Base-by-base conservation (phyloP, 1,140 invertebrate genomes). In the Zophobas morio region DNA sequence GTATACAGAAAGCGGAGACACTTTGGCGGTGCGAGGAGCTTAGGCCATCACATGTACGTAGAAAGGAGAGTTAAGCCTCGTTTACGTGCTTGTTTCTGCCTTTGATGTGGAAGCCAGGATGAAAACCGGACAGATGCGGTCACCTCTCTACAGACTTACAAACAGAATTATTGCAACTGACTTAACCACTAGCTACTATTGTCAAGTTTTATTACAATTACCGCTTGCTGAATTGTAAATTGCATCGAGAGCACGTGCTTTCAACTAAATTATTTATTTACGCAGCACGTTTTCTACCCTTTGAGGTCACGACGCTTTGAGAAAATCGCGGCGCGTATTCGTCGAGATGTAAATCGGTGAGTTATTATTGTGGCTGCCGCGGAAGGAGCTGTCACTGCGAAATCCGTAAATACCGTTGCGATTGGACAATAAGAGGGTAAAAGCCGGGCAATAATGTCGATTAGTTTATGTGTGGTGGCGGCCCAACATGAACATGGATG, bases 81-180 rank as follows among this genome's bases (percentile, higher is more conserved):
- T 72, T 53, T 51, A 72, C 70, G 70, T 72, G 51, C 34, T 71
- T 54, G 74, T 79, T 74, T 56, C 54, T 49, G 66, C 56, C 80
- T 81, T 81, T 81, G 80, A 81, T 81, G 80, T 81, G 80, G 80
- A 76, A 60, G 63, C 39, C 2, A 42, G 77, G 78, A 79, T 79
- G 78, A 76, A 74, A 70, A 56, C 78, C 75, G 78, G 78, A 74
- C 78, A 79, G 78, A 70, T 77, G 75, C 71, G 74, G 78, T 79
- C 75, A 77, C 70, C 74, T 76, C 78, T 70, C 70, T 74, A 49
- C 78, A 78, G 76, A 77, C 76, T 77, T 77, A 80, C 80, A 81
- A 81, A 81, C 80, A 75, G 77, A 80, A 81, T 81, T 81, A 80
- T 81, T 81, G 79, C 80, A 76, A 78, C 77, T 80, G 80, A 81